Evolutionary conservation across 2,888 invertebrate species (phyloP).

Genomic region (Margaritifera margaritifera): DNA sequence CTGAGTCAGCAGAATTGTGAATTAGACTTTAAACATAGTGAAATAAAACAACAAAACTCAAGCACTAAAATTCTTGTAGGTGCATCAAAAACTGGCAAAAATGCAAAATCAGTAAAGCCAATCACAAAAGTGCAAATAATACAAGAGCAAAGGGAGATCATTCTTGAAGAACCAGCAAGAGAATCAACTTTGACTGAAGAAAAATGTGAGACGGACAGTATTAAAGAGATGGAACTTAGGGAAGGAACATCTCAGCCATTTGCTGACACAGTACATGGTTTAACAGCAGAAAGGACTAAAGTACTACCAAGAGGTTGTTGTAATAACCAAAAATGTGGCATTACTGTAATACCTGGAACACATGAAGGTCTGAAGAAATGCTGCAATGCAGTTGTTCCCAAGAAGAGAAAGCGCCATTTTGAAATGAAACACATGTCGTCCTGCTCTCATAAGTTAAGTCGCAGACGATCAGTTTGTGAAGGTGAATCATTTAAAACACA

Average conservation of each 20-base stretch:
- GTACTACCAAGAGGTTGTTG: constrained; percentile 41
- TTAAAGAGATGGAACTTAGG: not conserved
- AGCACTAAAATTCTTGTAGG: no score
- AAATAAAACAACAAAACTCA: no score
- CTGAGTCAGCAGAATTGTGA: no score
- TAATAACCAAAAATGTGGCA: constrained; percentile 54
- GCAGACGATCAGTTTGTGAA: constrained; percentile 3
- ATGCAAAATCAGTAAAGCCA: no score
- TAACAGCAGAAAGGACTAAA: constrained; percentile 6
- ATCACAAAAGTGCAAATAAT: not conserved
- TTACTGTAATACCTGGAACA: constrained; percentile 59
- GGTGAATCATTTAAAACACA: not conserved
- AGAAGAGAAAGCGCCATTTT: constrained; percentile 68
- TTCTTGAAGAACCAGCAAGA: not conserved
- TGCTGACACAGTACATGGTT: not conserved
- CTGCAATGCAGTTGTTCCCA: constrained; percentile 67
- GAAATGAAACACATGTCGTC: constrained; percentile 49
- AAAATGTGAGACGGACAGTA: not conserved
- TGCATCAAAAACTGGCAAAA: no score
- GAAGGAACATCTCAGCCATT: not conserved
- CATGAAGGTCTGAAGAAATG: constrained; percentile 60
- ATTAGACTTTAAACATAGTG: no score
- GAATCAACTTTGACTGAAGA: not conserved
- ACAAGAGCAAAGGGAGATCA: not conserved
- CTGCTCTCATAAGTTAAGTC: constrained; percentile 5